Percentiles rank a stretch among this genome's conserved stretches.
Conservation (phyloP, 2,888 invertebrate species). For the Zeuzera pyrina region DNA sequence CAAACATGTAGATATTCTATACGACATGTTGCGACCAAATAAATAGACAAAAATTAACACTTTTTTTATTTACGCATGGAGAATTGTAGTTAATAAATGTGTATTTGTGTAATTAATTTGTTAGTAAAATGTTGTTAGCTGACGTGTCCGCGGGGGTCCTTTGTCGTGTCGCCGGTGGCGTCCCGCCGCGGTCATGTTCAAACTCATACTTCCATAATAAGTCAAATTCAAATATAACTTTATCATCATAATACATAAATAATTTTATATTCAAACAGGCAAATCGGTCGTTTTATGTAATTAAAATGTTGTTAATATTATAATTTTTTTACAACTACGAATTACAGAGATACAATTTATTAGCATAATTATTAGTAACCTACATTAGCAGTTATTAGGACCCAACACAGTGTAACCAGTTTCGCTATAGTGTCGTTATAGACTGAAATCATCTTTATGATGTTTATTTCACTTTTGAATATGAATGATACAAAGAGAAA, state of each 20-base stretch:
- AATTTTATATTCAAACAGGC: slow-evolving; percentile 1
- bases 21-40: no score
- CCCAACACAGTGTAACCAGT: no score
- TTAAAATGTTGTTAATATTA: slow-evolving; percentile 20
- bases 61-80: no score
- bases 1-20: no score
- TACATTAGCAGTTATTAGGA: no score
- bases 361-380: slow-evolving; percentile 1
- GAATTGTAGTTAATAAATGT: no score
- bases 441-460: no score
- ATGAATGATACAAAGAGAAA: no score
- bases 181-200: slow-evolving; percentile 35
- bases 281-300: slow-evolving; percentile 16
- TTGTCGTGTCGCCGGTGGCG: slow-evolving; percentile 27
- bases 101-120: slow-evolving; percentile 40
- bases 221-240: slow-evolving; percentile 24
- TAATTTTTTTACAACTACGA: slow-evolving; percentile 18
- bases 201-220: slow-evolving; percentile 18
- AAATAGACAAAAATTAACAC: no score
- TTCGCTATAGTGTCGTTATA: no score
- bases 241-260: slow-evolving; percentile 13
- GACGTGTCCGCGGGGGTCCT: slow-evolving; percentile 24
- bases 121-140: slow-evolving; percentile 33
- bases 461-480: no score
- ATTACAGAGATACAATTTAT: slow-evolving; percentile 9